phyloP scores from a whole-genome alignment of 2,113 vertebrate species.

The Anoplopoma fimbria region DNA sequence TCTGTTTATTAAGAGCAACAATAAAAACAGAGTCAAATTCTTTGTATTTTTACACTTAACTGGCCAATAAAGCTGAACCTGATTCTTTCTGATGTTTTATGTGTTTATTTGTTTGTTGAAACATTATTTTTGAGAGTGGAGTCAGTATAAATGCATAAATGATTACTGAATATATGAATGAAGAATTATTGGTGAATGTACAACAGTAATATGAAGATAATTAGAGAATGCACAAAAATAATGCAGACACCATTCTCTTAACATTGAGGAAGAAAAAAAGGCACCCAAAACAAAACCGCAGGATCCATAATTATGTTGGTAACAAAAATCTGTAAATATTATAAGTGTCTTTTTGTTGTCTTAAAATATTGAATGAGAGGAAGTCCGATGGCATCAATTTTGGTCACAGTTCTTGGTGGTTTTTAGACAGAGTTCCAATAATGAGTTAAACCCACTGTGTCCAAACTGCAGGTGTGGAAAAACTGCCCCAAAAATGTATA shows the following conservation, averaged over 20 bases:
- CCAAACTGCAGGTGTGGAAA: not conserved
- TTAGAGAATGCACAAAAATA: not conserved
- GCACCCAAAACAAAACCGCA: not conserved
- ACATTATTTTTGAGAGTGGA: not conserved
- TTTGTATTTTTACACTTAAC: not conserved
- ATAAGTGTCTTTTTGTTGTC: not conserved
- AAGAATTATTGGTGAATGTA: not conserved
- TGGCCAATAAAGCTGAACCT: not conserved
- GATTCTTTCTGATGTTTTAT: not conserved
- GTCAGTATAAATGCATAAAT: not conserved
- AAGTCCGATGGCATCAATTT: not conserved
- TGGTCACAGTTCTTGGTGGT: not conserved
- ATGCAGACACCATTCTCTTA: not conserved
- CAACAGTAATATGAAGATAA: not conserved
- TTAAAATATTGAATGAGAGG: not conserved
- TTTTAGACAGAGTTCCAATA: not conserved
- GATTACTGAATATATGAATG: not conserved
- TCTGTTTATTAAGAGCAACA: too few species aligned
- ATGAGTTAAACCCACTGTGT: not conserved
- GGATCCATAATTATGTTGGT: not conserved
- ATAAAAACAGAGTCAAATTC: too few species aligned
- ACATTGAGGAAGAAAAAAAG: not conserved
- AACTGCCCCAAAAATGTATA: not conserved
- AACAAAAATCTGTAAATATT: not conserved
- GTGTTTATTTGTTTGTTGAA: not conserved